Evolutionary conservation across 2,113 vertebrate genomes (phyloP).

Genomic region (Chrysochloris asiatica): DNA sequence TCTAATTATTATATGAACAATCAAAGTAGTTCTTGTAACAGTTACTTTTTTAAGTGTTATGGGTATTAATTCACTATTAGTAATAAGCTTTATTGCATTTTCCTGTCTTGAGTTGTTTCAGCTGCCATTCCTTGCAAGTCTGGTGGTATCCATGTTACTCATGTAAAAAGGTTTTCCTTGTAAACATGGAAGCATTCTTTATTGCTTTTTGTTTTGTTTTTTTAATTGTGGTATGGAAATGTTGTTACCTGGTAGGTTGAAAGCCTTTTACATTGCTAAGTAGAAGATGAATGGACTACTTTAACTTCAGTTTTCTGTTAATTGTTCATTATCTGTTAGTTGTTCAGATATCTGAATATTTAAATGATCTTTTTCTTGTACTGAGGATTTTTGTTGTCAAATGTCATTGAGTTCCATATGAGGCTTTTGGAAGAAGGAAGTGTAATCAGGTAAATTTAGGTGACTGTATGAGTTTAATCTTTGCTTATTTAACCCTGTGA

Average conservation of each 20-base stretch:
- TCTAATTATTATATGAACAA: background rate
- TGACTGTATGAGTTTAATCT: background rate
- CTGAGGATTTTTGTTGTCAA: conserved; percentile 47
- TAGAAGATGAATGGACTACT: conserved; percentile 17
- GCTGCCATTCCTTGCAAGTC: conserved; percentile 5
- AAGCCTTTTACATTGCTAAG: conserved; percentile 37
- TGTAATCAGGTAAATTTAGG: conserved; percentile 40
- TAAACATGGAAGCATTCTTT: background rate
- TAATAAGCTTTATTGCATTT: background rate
- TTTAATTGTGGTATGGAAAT: background rate
- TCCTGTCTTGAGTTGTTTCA: conserved; percentile 7
- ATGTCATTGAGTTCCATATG: background rate
- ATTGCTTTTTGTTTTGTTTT: background rate
- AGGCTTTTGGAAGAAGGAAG: background rate
- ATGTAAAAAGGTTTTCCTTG: conserved; percentile 9
- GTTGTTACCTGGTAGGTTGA: conserved; percentile 13
- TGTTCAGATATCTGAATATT: background rate
- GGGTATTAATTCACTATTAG: background rate
- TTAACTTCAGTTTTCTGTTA: background rate
- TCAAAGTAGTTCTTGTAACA: conserved; percentile 18
- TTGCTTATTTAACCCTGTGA: conserved; percentile 32
- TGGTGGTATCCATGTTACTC: background rate
- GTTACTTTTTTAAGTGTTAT: background rate
- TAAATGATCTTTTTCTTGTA: conserved; percentile 27
- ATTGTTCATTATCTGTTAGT: background rate